phyloP scores from a whole-genome alignment of 2,797 vertebrate genomes.

The Cyclura pinguis region DNA sequence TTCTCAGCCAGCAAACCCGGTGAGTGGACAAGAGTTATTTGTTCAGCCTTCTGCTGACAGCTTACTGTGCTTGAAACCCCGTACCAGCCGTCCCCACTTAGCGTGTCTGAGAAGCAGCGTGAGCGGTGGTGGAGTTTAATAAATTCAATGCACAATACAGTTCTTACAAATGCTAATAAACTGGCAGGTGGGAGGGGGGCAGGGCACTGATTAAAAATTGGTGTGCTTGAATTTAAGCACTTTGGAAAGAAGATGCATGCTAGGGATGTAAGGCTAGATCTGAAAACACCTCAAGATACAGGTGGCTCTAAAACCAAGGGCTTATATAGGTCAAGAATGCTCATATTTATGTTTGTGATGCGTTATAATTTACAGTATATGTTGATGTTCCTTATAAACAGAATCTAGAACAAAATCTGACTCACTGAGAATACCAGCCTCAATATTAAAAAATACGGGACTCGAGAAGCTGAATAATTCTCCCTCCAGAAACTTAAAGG shows the following conservation, averaged over 20 bases:
- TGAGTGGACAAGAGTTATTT: slow-evolving; percentile 27
- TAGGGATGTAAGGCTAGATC: slow-evolving; percentile 25
- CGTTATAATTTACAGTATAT: background rate
- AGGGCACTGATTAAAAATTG: slow-evolving; percentile 10
- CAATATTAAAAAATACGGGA: background rate
- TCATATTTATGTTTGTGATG: background rate
- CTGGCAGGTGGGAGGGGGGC: background rate
- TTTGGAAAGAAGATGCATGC: background rate
- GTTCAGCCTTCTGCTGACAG: slow-evolving; percentile 4
- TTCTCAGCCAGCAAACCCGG: background rate
- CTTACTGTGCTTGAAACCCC: slow-evolving; percentile 18
- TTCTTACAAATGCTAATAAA: slow-evolving; percentile 40
- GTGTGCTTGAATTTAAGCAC: background rate
- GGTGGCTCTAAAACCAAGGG: slow-evolving; percentile 23
- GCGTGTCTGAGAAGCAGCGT: slow-evolving; percentile 33
- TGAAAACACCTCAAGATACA: background rate
- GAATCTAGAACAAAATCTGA: background rate
- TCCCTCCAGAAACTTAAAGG: background rate
- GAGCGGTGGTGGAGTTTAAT: background rate
- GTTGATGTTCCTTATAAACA: background rate
- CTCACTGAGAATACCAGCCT: background rate
- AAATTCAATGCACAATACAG: background rate
- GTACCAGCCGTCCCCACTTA: slow-evolving; percentile 25
- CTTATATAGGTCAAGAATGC: background rate
- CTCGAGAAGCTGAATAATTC: too few species aligned